Evolutionary conservation across 2,797 vertebrate species (phyloP).

Genomic region (Rhincodon typus): DNA sequence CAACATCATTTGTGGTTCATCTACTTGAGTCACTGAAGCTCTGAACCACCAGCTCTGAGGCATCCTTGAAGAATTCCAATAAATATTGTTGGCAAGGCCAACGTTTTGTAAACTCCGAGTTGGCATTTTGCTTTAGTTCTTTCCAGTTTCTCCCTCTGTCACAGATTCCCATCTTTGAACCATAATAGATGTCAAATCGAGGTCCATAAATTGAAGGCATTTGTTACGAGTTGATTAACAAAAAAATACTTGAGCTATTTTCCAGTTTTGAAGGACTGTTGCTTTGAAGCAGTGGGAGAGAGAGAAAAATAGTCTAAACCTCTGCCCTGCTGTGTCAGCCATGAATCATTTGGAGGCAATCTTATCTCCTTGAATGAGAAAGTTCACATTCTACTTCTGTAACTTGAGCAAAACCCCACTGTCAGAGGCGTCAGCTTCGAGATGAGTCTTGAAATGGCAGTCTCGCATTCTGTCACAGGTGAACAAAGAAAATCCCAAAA

Average conservation of each 20-base stretch:
- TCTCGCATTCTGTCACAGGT: background rate
- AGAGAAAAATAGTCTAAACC: background rate
- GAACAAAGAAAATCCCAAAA: background rate
- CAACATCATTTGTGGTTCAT: conserved; percentile 7
- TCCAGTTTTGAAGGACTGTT: background rate
- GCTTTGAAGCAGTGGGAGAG: background rate
- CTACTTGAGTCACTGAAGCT: background rate
- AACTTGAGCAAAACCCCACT: background rate
- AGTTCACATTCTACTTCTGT: background rate
- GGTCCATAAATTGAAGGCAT: background rate
- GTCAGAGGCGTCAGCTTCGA: background rate
- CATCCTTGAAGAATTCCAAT: background rate
- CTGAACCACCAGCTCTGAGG: background rate
- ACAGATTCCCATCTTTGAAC: background rate
- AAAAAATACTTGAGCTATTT: background rate
- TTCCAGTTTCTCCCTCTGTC: background rate
- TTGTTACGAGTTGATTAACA: background rate
- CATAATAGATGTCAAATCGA: background rate
- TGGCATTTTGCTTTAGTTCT: background rate
- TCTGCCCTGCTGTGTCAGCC: background rate
- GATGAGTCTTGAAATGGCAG: background rate
- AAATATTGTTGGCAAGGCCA: background rate
- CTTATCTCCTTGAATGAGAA: background rate
- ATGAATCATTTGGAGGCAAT: background rate
- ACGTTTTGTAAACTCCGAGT: background rate